Evolutionary conservation across 2,797 vertebrate species (phyloP).

Genomic region (Sebastes cheni): DNA sequence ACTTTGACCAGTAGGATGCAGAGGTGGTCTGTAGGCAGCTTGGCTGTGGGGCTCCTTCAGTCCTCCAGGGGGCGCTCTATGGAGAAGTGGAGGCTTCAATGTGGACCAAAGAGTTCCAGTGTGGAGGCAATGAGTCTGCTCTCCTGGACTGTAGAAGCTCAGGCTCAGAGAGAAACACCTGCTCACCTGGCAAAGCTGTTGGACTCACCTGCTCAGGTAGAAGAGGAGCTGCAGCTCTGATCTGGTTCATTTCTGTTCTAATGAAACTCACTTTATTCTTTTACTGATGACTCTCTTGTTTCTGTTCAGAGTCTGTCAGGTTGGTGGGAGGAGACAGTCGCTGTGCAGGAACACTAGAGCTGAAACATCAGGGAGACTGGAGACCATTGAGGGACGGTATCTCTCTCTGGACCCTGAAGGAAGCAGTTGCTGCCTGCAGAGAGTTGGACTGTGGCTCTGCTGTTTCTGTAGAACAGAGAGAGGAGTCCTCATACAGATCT

Average conservation of each 20-base stretch:
- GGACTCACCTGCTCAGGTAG: not conserved
- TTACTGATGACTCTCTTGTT: not conserved
- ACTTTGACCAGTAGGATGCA: no score
- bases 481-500: not conserved
- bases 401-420: not conserved
- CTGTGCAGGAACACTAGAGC: not conserved
- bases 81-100: not conserved
- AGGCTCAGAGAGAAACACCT: not conserved
- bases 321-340: not conserved
- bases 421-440: not conserved
- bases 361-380: not conserved
- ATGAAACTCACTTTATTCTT: not conserved
- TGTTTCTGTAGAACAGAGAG: not conserved
- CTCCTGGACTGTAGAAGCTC: not conserved
- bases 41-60: not conserved
- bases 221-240: not conserved
- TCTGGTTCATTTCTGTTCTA: not conserved
- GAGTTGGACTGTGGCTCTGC: no score
- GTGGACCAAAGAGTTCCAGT: not conserved
- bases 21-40: no score
- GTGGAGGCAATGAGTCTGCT: not conserved
- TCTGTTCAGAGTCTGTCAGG: not conserved
- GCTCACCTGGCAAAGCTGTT: not conserved
- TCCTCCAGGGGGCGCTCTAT: fast-evolving
- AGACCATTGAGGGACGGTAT: not conserved